These are phyloP conservation scores for Liparis tanakae DNA, from an alignment of 2,797 vertebrate genomes.

Conservation along the genomic window DNA sequence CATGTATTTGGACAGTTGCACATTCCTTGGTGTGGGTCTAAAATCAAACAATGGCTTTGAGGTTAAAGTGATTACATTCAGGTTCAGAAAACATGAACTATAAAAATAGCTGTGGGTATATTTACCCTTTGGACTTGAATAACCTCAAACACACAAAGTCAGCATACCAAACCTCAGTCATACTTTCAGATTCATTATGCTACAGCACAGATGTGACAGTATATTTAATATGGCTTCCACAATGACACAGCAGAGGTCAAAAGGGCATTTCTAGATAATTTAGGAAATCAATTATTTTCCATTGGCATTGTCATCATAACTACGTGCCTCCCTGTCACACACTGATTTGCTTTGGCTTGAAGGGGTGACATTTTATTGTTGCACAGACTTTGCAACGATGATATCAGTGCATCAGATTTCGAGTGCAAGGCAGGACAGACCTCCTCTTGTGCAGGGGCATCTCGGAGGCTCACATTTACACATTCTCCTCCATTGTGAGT, in stretches of 20 bases:
- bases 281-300: neutral
- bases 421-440: neutral
- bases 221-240: neutral
- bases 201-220: neutral
- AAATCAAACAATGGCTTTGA: neutral
- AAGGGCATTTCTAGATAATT: neutral
- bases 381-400: neutral
- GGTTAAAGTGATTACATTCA: neutral
- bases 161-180: neutral
- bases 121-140: neutral
- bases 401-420: neutral
- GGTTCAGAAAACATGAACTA: neutral
- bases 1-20: neutral
- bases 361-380: neutral
- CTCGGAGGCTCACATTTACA: neutral
- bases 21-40: neutral
- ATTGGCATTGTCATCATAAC: neutral
- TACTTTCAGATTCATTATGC: neutral
- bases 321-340: neutral
- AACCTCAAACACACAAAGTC: neutral
- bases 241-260: neutral
- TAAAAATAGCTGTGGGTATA: neutral
- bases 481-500: neutral
- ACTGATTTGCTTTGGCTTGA: conserved; percentile 2
- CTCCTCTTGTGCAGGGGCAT: neutral